Evolutionary conservation across 2,797 vertebrate species (phyloP), one percentile per base, ranked within the genome.

Genomic region (Oreonectes daqikongensis): DNA sequence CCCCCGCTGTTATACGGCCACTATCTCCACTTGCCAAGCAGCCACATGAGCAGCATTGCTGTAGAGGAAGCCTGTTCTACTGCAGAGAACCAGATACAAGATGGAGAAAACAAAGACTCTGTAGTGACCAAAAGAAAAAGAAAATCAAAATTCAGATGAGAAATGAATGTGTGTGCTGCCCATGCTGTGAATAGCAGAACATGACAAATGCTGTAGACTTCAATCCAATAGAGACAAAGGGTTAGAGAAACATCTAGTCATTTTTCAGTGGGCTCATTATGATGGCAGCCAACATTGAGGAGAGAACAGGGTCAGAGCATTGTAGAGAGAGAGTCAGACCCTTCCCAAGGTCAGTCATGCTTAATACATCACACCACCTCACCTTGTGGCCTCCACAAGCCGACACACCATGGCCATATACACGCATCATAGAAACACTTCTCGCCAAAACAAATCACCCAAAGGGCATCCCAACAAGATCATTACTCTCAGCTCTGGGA

Each of bases 191-290:
- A 48, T 53, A 72, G 12, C 46, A 69, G 60, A 71, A 61, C 38
- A 38, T 55, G 11, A 40, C 46, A 65, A 53, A 32, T 40, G 57
- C 70, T n/a, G n/a, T n/a, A 20, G 11, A 55, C 22, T 64, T 69
- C 26, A 32, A 65, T 83, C 81, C 67, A 24, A 60, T 24, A 46
- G 77, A 73, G 53, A 73, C 15, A 67, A 50, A 67, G 66, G 32
- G 38, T 22, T n/a, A 40, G 32, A 64, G 28, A 20, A 46, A 63
- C 30, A 83, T 66, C 17, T 28, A 61, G 42, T 57, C 59, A 81
- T 83, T 83, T 75, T 81, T 83, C 79, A 81, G 44, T 5, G 50
- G 17, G 50, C 80, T 80, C 61, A 63, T 82, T 82, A 72, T 59
- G 72, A 67, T 67, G 68, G 69, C 75, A 74, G 69, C 53, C 69